A percentile compares a stretch with the other conserved stretches of the same genome.
Conservation (phyloP, 2,113 vertebrate genomes). For the Numenius arquata region DNA sequence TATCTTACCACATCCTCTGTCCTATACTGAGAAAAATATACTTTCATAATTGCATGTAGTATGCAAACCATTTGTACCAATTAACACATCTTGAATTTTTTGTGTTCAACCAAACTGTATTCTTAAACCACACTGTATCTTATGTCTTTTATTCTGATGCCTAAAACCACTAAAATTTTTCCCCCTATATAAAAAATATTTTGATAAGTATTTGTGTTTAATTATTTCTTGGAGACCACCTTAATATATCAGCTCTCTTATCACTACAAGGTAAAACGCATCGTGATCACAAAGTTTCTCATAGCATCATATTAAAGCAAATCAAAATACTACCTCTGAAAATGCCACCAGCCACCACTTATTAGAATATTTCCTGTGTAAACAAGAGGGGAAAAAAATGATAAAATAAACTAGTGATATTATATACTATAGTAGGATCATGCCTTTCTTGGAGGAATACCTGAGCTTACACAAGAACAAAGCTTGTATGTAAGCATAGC, state of each 20-base stretch:
- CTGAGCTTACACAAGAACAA: neutral
- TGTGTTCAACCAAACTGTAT: neutral
- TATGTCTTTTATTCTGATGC: neutral
- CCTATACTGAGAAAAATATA: neutral
- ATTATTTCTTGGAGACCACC: neutral
- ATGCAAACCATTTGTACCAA: neutral
- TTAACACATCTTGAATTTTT: neutral
- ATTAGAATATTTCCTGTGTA: neutral
- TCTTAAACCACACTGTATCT: neutral
- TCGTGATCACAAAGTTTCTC: neutral
- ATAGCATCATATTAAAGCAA: neutral
- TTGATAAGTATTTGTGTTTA: neutral
- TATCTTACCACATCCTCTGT: neutral
- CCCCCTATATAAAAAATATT: neutral
- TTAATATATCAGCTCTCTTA: neutral
- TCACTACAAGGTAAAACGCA: neutral
- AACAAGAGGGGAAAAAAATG: neutral
- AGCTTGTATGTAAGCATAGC: neutral
- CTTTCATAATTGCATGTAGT: neutral
- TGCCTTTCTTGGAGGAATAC: neutral
- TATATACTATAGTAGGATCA: no score
- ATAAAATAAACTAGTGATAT: neutral
- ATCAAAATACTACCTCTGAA: neutral
- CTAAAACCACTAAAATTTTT: neutral
- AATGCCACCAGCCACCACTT: rapidly evolving